Evolutionary conservation across 2,113 vertebrate species (phyloP).

Genomic region (Hirundichthys speculiger): DNA sequence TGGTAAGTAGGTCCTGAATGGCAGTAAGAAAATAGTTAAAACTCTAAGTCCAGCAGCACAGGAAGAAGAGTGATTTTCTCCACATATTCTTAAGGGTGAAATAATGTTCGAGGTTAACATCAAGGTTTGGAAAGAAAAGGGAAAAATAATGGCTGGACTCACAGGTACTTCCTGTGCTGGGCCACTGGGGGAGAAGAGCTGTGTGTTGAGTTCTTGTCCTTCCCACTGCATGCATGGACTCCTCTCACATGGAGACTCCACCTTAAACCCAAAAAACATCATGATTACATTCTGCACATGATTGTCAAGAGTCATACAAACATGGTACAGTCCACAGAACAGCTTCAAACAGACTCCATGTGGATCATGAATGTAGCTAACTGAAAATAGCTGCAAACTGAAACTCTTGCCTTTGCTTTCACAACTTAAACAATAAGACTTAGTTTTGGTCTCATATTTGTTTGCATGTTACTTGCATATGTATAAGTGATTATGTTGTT

Average conservation of each 20-base stretch:
- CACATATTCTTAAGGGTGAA: not conserved
- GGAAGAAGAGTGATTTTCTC: not conserved
- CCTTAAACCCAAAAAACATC: slow-evolving; percentile 76
- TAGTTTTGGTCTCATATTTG: slow-evolving; percentile 3
- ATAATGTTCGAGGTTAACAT: not conserved
- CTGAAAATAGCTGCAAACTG: not conserved
- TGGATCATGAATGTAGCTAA: too few species aligned
- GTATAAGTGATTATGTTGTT: not conserved
- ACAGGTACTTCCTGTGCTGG: slow-evolving; percentile 89
- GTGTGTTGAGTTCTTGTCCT: slow-evolving; percentile 86
- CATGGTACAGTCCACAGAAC: too few species aligned
- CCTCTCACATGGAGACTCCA: slow-evolving; percentile 89
- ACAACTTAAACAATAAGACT: slow-evolving; percentile 1
- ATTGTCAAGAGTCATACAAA: not conserved
- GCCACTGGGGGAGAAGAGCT: slow-evolving; percentile 88
- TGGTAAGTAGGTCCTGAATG: slow-evolving; percentile 91
- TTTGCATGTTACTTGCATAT: slow-evolving; percentile 1
- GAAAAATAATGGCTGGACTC: slow-evolving; percentile 56
- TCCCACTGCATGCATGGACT: slow-evolving; percentile 93
- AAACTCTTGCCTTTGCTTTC: slow-evolving; percentile 5
- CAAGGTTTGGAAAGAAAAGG: not conserved
- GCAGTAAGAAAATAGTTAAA: not conserved
- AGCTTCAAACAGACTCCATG: not conserved
- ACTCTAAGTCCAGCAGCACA: not conserved
- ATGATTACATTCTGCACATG: not conserved